Conservation (phyloP, 2,888 invertebrate species). For the Trichogramma evanescens region DNA sequence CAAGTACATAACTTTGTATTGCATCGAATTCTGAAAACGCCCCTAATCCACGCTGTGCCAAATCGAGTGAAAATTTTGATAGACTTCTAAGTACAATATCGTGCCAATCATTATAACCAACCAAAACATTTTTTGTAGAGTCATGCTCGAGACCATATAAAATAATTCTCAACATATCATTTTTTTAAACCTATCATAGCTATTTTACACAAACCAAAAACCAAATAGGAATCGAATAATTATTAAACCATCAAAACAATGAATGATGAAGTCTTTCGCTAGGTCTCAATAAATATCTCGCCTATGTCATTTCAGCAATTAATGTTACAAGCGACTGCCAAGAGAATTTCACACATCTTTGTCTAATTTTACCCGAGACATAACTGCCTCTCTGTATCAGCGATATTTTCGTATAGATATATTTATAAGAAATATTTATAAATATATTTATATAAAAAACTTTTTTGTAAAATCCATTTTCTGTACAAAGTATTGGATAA, state of each 20-base stretch:
- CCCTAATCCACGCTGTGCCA: neutral
- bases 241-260: too few relatives aligned
- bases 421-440: conserved; percentile 1
- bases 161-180: conserved; percentile 17
- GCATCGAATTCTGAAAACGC: too few relatives aligned
- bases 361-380: too few relatives aligned
- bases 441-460: neutral
- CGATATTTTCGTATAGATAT: too few relatives aligned
- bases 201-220: neutral
- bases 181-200: neutral
- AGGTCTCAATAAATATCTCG: too few relatives aligned
- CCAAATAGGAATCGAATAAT: neutral
- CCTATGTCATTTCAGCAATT: too few relatives aligned
- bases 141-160: conserved; percentile 26
- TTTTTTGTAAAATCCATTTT: conserved; percentile 16
- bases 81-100: conserved; percentile 42
- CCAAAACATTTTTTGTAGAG: conserved; percentile 26
- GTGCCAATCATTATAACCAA: conserved; percentile 40
- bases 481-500: conserved; percentile 24
- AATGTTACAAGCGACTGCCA: conserved; percentile 26
- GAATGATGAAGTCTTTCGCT: too few relatives aligned
- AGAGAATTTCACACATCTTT: conserved; percentile 10
- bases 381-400: conserved; percentile 9
- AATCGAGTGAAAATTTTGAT: conserved; percentile 28
- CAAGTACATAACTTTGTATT: too few relatives aligned